Conservation (phyloP, 2,113 vertebrate species). For the Spea multiplicata region DNA sequence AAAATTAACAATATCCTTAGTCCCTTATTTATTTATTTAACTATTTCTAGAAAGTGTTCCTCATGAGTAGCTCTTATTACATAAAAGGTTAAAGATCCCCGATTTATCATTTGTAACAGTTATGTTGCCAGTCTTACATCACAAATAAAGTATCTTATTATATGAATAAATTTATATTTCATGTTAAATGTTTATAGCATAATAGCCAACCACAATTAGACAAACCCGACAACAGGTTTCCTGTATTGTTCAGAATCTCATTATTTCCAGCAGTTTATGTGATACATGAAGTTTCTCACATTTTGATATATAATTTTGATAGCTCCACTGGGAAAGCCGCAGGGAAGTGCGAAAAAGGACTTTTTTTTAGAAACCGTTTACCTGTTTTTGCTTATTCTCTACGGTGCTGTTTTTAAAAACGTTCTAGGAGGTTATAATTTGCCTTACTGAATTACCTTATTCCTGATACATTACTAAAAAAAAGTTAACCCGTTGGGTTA, state of each 20-base stretch:
- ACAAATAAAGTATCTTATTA: too few relatives aligned
- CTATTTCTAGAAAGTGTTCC: too few relatives aligned
- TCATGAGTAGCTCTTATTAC: too few relatives aligned
- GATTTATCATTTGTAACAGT: too few relatives aligned
- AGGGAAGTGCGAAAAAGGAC: neutral
- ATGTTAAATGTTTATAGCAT: too few relatives aligned
- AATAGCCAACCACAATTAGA: neutral
- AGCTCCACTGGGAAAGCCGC: neutral
- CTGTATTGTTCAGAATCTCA: neutral
- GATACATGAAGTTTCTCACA: slow-evolving; percentile 4
- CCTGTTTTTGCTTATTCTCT: neutral
- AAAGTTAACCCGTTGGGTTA: too few relatives aligned
- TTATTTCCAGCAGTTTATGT: neutral
- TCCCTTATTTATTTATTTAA: too few relatives aligned
- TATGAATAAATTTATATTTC: too few relatives aligned
- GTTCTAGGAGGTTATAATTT: neutral
- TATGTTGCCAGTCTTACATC: too few relatives aligned
- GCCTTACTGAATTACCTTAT: neutral
- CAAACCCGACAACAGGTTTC: neutral
- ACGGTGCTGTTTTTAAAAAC: neutral
- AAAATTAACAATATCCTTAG: too few relatives aligned
- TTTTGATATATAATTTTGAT: slow-evolving; percentile 8
- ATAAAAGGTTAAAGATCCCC: too few relatives aligned
- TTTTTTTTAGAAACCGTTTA: slow-evolving; percentile 9
- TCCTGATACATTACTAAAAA: too few relatives aligned